Conservation (phyloP, 2,113 vertebrate genomes). For the Prietella phreatophila region DNA sequence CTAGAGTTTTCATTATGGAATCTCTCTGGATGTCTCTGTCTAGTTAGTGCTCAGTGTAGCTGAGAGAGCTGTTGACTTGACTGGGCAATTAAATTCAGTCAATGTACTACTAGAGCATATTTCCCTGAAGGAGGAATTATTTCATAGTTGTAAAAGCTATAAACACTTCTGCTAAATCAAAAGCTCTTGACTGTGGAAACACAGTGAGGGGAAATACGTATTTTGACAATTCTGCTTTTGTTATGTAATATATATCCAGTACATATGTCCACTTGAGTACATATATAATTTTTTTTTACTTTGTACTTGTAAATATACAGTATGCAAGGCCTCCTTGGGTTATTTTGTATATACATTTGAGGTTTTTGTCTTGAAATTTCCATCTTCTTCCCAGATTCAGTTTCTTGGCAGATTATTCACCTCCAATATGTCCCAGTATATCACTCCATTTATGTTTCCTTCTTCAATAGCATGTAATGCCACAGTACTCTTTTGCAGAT, state of each 20-base stretch:
- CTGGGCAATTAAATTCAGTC: slow-evolving; percentile 53
- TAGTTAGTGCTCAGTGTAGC: slow-evolving; percentile 26
- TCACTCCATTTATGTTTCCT: not conserved
- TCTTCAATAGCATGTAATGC: not conserved
- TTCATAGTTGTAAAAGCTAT: slow-evolving; percentile 17
- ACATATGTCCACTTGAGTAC: not conserved
- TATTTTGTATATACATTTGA: not conserved
- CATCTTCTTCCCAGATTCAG: not conserved
- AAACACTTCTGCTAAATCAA: not conserved
- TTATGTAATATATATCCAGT: not conserved
- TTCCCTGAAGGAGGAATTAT: slow-evolving; percentile 47
- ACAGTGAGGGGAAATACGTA: not conserved
- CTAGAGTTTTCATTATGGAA: slow-evolving; percentile 11
- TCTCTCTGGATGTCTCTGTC: slow-evolving; percentile 18
- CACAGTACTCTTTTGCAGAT: not conserved
- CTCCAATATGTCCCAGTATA: not conserved
- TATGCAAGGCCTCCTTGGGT: not conserved
- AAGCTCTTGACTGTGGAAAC: not conserved
- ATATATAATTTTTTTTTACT: not conserved
- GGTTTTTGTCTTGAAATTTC: not conserved
- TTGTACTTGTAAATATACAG: not conserved
- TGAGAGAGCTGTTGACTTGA: slow-evolving; percentile 40
- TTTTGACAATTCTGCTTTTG: not conserved
- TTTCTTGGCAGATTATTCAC: not conserved
- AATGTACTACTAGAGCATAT: slow-evolving; percentile 22